Percentiles rank a stretch among this genome's conserved stretches.
Conservation (phyloP, 1,140 invertebrate species). For the Heliconius melpomene region DNA sequence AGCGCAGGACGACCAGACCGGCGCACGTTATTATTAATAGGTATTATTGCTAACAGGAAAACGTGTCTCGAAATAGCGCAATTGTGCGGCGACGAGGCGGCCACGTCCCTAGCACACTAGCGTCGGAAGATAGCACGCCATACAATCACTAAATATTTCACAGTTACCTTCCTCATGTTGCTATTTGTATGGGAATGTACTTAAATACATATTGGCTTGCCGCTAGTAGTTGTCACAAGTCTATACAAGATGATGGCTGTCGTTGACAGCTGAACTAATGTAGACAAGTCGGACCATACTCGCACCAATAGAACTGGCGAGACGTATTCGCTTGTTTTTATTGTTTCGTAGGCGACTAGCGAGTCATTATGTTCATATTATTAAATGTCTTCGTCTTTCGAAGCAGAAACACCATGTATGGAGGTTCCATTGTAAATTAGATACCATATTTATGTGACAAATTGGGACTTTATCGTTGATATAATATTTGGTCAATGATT, state of each 20-base stretch:
- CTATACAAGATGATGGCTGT: conserved; percentile 23
- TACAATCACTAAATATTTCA: conserved; percentile 32
- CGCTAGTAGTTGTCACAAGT: conserved; percentile 9
- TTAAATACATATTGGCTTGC: background rate
- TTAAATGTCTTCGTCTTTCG: conserved; percentile 39
- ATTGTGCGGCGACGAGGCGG: conserved; percentile 56
- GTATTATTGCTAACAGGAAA: conserved; percentile 71
- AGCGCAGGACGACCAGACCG: conserved; percentile 35
- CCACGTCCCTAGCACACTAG: conserved; percentile 45
- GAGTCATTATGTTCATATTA: conserved; percentile 36
- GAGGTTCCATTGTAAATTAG: background rate
- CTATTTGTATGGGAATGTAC: conserved; percentile 5
- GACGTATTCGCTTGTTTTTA: conserved; percentile 39
- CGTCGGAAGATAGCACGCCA: conserved; percentile 41
- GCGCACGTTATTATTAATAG: conserved; percentile 59
- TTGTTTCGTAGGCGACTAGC: conserved; percentile 41
- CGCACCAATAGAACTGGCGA: conserved; percentile 35
- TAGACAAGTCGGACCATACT: conserved; percentile 30
- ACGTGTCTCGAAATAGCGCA: conserved; percentile 69
- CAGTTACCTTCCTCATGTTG: background rate
- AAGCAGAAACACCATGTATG: conserved; percentile 36
- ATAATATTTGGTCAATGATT: too few relatives aligned
- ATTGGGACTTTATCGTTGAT: too few relatives aligned
- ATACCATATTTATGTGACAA: background rate
- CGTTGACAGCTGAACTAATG: conserved; percentile 38